Percentiles rank a stretch among this genome's conserved stretches.
phyloP scores from a whole-genome alignment of 2,888 invertebrate genomes.

The Calameuta filiformis region DNA sequence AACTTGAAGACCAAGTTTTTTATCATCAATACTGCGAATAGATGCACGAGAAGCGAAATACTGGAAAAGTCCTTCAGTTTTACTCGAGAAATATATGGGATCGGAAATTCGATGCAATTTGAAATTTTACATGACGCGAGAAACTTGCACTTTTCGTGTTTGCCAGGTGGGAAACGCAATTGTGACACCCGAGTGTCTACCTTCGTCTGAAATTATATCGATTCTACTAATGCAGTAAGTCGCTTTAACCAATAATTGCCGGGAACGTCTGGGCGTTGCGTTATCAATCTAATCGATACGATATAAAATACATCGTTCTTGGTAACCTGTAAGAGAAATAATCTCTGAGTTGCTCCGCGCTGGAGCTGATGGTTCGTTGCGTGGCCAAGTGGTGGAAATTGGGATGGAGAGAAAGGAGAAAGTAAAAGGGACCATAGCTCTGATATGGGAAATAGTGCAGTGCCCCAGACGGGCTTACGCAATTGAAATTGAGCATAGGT shows the following conservation, averaged over 20 bases:
- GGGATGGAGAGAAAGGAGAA: not conserved
- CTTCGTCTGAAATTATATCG: not conserved
- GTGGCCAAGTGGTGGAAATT: not conserved
- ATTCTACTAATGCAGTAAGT: not conserved
- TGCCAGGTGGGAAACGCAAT: not conserved
- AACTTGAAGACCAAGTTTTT: not conserved
- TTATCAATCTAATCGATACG: not conserved
- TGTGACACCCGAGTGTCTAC: not conserved
- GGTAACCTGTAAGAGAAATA: not conserved
- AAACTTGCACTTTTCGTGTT: too few species aligned
- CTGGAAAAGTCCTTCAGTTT: not conserved
- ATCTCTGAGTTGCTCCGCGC: not conserved
- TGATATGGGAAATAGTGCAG: not conserved
- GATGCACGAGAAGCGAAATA: not conserved
- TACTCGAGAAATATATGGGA: not conserved
- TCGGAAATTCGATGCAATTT: not conserved
- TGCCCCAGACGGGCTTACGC: conserved; percentile 23
- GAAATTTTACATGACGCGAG: not conserved
- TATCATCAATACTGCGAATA: not conserved
- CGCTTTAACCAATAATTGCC: not conserved
- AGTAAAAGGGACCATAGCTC: not conserved
- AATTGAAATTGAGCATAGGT: conserved; percentile 33
- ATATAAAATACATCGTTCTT: not conserved
- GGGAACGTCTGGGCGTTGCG: not conserved
- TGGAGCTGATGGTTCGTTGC: not conserved